Evolutionary conservation across 1,140 invertebrate genomes (phyloP).

Genomic region (Ruditapes philippinarum): DNA sequence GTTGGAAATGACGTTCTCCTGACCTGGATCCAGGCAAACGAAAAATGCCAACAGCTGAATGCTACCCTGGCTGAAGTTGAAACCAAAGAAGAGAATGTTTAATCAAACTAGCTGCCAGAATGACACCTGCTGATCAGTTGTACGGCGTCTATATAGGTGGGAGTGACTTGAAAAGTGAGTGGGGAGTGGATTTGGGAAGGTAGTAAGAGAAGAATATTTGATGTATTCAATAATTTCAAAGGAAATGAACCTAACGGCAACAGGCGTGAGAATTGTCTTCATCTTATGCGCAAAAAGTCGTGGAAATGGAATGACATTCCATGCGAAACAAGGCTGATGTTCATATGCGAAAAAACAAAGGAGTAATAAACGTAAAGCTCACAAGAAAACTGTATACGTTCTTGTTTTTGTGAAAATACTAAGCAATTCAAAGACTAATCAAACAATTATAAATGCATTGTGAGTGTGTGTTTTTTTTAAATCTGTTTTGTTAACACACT

Average conservation of each 20-base stretch:
- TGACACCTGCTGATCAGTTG: neutral
- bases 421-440: too few relatives aligned
- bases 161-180: neutral
- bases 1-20: neutral
- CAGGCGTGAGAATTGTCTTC: neutral
- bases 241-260: slow-evolving; percentile 10
- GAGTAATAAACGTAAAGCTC: too few relatives aligned
- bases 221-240: neutral
- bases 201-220: neutral
- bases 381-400: too few relatives aligned
- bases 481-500: too few relatives aligned
- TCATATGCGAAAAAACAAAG: too few relatives aligned
- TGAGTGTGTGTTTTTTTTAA: too few relatives aligned
- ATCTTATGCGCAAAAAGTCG: neutral
- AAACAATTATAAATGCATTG: too few relatives aligned
- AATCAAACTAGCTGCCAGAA: neutral
- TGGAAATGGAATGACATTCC: slow-evolving; percentile 36
- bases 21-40: neutral
- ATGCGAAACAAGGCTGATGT: too few relatives aligned
- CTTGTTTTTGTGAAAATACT: too few relatives aligned
- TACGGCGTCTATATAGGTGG: neutral
- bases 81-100: neutral
- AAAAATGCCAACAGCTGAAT: neutral
- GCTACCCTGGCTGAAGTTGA: neutral
- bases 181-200: neutral